Evolutionary conservation across 2,113 vertebrate genomes (phyloP).

Genomic region (Setophaga petechia): DNA sequence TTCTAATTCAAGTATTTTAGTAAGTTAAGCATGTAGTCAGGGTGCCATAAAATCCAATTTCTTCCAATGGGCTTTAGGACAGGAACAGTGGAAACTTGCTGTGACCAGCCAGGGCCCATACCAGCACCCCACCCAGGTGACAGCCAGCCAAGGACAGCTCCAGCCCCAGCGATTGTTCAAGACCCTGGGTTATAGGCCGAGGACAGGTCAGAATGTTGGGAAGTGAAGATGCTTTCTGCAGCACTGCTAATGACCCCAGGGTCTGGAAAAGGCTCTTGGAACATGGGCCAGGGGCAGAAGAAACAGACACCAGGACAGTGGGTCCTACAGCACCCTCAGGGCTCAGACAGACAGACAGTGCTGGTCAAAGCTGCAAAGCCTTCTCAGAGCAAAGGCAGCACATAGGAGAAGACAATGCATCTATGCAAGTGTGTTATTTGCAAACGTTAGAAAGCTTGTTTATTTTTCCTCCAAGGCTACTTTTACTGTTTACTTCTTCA

Average conservation of each 20-base stretch:
- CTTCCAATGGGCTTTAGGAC: accelerated
- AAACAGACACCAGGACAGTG: neutral
- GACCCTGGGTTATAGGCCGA: neutral
- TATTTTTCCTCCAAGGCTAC: neutral
- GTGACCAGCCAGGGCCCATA: neutral
- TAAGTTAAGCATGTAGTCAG: neutral
- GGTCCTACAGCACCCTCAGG: neutral
- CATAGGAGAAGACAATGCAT: neutral
- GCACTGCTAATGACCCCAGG: too few relatives aligned
- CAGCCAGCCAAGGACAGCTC: neutral
- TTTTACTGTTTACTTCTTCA: neutral
- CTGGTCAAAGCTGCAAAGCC: neutral
- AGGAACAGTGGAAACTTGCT: accelerated
- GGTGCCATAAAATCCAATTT: neutral
- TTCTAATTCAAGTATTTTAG: neutral
- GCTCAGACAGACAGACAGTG: accelerated
- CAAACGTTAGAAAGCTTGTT: neutral
- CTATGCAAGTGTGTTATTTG: neutral
- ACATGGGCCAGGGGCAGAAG: accelerated
- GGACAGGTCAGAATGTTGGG: accelerated
- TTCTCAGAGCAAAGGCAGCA: neutral
- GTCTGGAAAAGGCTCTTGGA: neutral
- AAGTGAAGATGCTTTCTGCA: neutral
- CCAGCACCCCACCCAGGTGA: neutral
- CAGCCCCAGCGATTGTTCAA: accelerated